Evolutionary conservation across 2,113 vertebrate species (phyloP).

Genomic region (Zosterops hypoxanthus): DNA sequence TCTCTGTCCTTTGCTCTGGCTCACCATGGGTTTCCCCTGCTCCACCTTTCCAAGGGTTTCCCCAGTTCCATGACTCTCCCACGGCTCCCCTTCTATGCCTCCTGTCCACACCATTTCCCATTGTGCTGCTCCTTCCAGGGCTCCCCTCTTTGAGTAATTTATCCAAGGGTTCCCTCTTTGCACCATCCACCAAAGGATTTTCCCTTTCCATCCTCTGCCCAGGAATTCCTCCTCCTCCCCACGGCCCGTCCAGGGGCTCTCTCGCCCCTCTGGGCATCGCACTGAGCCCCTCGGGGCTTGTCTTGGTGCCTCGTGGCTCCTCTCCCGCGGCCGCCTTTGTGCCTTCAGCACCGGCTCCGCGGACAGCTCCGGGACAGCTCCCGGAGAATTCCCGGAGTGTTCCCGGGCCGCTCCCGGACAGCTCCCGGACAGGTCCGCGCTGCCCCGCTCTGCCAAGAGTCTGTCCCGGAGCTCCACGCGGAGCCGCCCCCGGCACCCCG

Average conservation of each 20-base stretch:
- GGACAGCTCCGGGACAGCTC: neutral
- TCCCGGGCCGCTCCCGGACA: too few species aligned
- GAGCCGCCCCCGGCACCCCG: neutral
- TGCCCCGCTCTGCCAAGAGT: neutral
- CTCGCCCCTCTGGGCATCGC: neutral
- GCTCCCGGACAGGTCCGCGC: neutral
- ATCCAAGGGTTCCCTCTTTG: neutral
- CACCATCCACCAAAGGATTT: neutral
- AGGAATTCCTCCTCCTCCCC: neutral
- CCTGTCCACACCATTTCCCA: neutral
- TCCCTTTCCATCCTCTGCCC: neutral
- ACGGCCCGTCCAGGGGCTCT: neutral
- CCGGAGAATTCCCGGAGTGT: accelerated
- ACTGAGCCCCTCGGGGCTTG: neutral
- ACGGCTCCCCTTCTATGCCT: neutral
- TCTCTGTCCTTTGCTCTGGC: neutral
- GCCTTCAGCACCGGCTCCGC: neutral
- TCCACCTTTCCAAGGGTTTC: neutral
- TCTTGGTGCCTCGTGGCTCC: accelerated
- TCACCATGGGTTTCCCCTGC: neutral
- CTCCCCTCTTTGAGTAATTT: neutral
- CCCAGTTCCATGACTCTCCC: accelerated
- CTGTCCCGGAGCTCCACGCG: neutral
- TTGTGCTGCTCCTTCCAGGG: accelerated
- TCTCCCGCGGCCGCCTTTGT: neutral